Conservation (phyloP, 1,140 invertebrate species). For the Argopecten irradians region DNA sequence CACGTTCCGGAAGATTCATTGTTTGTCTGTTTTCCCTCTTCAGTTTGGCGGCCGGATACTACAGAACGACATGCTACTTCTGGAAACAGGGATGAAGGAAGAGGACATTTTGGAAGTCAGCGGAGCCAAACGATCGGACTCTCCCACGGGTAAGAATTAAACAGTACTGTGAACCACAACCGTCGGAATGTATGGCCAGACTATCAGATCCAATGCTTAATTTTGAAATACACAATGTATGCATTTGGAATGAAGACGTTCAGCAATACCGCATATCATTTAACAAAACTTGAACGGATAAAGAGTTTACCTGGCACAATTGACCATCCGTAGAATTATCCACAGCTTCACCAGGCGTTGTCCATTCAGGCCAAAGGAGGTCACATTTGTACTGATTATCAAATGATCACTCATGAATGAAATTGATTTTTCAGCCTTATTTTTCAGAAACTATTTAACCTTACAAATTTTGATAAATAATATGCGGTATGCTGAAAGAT, state of each 20-base stretch:
- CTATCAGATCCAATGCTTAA: no score
- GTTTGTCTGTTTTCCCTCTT: not conserved
- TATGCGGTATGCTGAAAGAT: not conserved
- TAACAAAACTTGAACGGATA: not conserved
- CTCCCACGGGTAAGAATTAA: not conserved
- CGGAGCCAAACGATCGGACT: not conserved
- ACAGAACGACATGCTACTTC: not conserved
- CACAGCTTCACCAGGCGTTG: no score
- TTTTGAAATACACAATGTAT: no score
- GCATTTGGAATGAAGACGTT: no score
- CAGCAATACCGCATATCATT: not conserved
- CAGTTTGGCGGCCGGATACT: not conserved
- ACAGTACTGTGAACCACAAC: not conserved
- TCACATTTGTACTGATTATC: no score
- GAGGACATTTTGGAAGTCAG: constrained; percentile 32
- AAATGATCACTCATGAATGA: constrained; percentile 6
- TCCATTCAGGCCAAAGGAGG: no score
- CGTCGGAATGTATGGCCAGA: not conserved
- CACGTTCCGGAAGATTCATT: not conserved
- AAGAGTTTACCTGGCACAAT: no score
- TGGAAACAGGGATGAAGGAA: constrained; percentile 17
- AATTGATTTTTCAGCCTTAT: not conserved
- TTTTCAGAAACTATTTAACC: not conserved
- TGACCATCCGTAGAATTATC: no score
- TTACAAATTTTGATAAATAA: not conserved